These are phyloP conservation scores for Euthynnus affinis DNA, from an alignment of 2,797 vertebrate species.

Conservation along the genomic window DNA sequence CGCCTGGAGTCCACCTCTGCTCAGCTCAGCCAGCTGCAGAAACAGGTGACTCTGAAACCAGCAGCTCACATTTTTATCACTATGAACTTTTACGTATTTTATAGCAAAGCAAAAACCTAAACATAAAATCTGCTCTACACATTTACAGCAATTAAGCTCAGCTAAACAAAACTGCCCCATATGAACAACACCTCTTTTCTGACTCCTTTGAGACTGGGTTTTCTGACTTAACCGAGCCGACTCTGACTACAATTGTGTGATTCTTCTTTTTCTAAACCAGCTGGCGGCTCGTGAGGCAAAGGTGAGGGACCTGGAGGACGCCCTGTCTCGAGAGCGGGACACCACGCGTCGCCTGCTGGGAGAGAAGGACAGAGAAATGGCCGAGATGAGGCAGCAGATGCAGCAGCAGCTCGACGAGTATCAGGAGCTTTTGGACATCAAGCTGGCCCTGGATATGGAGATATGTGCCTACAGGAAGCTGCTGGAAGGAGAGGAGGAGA, in stretches of 20 bases:
- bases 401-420: conserved; percentile 98
- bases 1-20: conserved; percentile 91
- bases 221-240: not conserved
- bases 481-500: conserved; percentile 97
- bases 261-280: conserved; percentile 71
- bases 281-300: conserved; percentile 94
- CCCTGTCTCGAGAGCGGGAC: conserved; percentile 91
- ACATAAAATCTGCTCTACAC: not conserved
- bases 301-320: conserved; percentile 93
- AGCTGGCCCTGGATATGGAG: conserved; percentile 98
- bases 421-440: conserved; percentile 96
- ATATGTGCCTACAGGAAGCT: conserved; percentile 97
- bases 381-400: conserved; percentile 94
- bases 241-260: not conserved
- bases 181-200: not conserved
- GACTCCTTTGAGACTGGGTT: not conserved
- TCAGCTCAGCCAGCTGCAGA: conserved; percentile 97
- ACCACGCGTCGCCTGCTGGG: conserved; percentile 89
- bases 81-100: no score
- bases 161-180: not conserved
- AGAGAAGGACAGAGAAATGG: conserved; percentile 96
- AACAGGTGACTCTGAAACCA: conserved; percentile 88
- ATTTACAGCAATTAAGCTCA: not conserved
- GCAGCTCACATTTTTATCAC: not conserved
- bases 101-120: not conserved